Base-by-base conservation (phyloP, 2,113 vertebrate genomes). In the Amazona guildingii region DNA sequence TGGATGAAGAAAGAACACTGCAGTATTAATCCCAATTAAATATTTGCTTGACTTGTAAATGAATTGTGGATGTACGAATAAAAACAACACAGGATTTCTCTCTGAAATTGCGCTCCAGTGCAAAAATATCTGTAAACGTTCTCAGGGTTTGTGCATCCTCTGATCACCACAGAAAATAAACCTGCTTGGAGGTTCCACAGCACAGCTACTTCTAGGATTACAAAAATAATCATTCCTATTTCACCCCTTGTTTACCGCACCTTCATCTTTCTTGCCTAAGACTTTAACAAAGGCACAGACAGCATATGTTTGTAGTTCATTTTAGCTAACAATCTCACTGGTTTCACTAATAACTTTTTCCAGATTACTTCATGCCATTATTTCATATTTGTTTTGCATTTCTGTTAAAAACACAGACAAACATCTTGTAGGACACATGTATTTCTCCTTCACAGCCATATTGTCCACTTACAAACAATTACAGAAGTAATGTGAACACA, bases 201-300 rank as follows among this genome's bases (percentile, higher is more conserved):
- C 85, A 24, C 92, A 35, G 87, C 67, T 7, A 21, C 64, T 67
- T 44, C 77, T 9, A 20, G 44, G 7, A 6, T 20, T 11, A 1
- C 77, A 63, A 0, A 2, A 6, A 7, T 4, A 3, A 4, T 0
- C 2, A 28, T 6, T 55, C 37, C 83, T 21, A 4, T 7, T 12
- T 23, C 31, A 19, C 37, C 73, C 43, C 62, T 24, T 5, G 0
- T 10, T 72, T 17, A 15, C 37, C 3, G 5, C 86, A 7, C 33
- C 69, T 17, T 25, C 39, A 28, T 0, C 44, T 61, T 69, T 27
- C 79, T 90, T 69, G n/a, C 68, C 87, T 7, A 1, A 27, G 48
- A 17, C 29, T 29, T 48, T 33, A 39, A 46, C 52, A 44, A 21
- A 51, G 73, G 49, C 73, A 37, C 9, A 33, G 77, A 39, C 20